Base-by-base conservation (phyloP, 1,140 invertebrate genomes). In the Anastrepha obliqua region DNA sequence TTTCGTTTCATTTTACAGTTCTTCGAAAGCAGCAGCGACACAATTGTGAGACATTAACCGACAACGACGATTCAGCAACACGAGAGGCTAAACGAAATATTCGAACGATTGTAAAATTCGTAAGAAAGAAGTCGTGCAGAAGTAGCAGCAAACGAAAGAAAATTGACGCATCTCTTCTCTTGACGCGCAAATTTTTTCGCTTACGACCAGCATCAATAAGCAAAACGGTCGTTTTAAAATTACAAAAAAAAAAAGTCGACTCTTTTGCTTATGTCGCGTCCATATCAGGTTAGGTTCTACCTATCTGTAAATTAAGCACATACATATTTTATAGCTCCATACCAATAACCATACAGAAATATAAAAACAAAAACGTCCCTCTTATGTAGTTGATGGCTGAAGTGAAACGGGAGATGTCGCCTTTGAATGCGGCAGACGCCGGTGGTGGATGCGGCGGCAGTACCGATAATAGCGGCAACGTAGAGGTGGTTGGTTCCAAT, bases 341-440 rank as follows among this genome's bases (percentile, higher is more conserved):
- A 44, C 29, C 29, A 47, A 47, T 47, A 74, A 51, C 4, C 2
- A 5, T 47, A 74, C 15, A 44, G 55, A 44, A 86, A 86, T 60
- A 86, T 60, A 62, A 60, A 42, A 58, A 85, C 29, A 86, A 60
- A 15, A 86, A 17, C 44, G 29, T 44, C 39, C 74, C 64, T 90
- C 87, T 64, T 87, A 89, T 87, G 88, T 90, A 90, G 90, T 90
- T 86, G 86, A 93, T 93, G 92, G 90, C 91, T 86, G 91, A 89
- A 87, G 89, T 92, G 85, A 91, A 92, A 89, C 90, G 87, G 87
- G 92, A 93, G 90, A 93, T 93, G 92, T 91, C 91, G 91, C 92
- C 91, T 87, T 90, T 92, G 90, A 91, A 92, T 89, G 90, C 91
- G 91, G 91, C 91, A 87, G 91, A 92, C 89, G 89, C 90, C 86